Evolutionary conservation across 2,888 invertebrate species (phyloP), one percentile per base, ranked within the genome.

Genomic region (Volucella inflata): DNA sequence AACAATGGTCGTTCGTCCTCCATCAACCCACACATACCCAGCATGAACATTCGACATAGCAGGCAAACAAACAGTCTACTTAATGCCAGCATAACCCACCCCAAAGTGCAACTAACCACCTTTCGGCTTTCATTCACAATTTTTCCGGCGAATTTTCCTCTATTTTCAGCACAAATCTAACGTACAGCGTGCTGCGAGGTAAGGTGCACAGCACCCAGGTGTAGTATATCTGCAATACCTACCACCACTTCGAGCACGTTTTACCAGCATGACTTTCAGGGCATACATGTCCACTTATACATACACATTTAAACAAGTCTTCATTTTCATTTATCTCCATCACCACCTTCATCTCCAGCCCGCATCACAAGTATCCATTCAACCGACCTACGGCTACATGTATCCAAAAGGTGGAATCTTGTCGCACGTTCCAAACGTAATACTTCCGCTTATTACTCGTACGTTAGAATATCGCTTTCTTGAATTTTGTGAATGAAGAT

Each of bases 351-450:
- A 21, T 21, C 21, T 40, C 62, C 53, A 71, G 46, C 62, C 71
- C 57, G 64, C 78, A 70, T 42, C 77, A 59, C 16, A 17, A 50
- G 50, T 30, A 30, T 30, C 30, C 30, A 30, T 30, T 30, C 30
- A 30, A 30, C n/a, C 21, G 42, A 55, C 3, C n/a, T 55, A 64
- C 38, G 64, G 1, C 9, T 55, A 64, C 38, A 55, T 55, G 59
- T 55, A 79, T 65, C 57, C 72, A 74, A 87, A 87, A 74, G 75
- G 81, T 87, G 88, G 87, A 79, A 88, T 89, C 89, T 87, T 88
- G 88, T 88, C 87, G 85, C 87, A 30, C 30, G 88, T 87, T 89
- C 89, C 89, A 89, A 89, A 89, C 89, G 89, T 89, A 89, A 89
- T 89, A 89, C 89, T 89, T 89, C 89, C 89, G 89, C 89, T 87